phyloP scores from a whole-genome alignment of 1,140 invertebrate genomes.

The Cyphomyrmex costatus region DNA sequence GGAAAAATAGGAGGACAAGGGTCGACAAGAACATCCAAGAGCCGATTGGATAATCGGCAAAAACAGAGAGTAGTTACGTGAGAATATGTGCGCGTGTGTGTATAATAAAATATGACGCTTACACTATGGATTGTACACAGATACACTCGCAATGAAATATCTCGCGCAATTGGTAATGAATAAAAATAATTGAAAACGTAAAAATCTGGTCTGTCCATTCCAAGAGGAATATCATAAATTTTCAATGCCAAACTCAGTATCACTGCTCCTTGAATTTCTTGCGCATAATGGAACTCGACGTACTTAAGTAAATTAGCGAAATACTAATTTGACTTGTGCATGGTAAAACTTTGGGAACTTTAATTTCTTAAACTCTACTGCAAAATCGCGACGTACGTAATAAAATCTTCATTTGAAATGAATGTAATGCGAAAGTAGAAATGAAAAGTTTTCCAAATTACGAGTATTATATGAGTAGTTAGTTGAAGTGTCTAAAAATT shows the following conservation, averaged over 20 bases:
- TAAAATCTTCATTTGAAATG: not conserved
- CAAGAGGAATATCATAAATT: not conserved
- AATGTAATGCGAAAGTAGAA: not conserved
- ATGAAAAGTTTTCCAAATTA: not conserved
- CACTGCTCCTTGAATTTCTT: conserved; percentile 4
- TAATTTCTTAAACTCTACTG: conserved; percentile 4
- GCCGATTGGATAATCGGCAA: conserved; percentile 47
- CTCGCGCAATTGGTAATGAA: not conserved
- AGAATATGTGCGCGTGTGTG: not conserved
- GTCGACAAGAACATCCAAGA: conserved; percentile 22
- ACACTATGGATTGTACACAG: not conserved
- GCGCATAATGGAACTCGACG: conserved; percentile 12
- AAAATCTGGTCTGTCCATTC: not conserved
- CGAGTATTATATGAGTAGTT: too few relatives aligned
- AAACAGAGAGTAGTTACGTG: not conserved
- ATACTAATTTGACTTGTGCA: not conserved
- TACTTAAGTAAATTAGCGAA: conserved; percentile 18
- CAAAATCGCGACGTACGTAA: conserved; percentile 2
- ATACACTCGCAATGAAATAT: not conserved
- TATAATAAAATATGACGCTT: not conserved
- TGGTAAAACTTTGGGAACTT: not conserved
- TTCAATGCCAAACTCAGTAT: not conserved
- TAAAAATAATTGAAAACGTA: not conserved
- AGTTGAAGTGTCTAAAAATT: too few relatives aligned
- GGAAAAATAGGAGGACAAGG: not conserved